phyloP scores from a whole-genome alignment of 2,888 invertebrate genomes.

The Cosmia trapezina region DNA sequence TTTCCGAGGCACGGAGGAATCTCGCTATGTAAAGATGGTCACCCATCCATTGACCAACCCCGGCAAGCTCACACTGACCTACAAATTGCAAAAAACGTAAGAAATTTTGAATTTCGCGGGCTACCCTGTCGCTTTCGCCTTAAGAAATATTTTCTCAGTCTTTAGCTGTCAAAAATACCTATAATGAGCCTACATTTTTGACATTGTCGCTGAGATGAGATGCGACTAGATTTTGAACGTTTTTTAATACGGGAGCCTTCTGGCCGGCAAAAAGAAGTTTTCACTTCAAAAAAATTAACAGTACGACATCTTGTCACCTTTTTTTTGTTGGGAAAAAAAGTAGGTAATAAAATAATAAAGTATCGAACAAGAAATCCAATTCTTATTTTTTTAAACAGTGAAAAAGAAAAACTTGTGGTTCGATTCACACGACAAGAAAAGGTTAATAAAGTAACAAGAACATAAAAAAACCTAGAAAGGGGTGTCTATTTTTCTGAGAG shows the following conservation, averaged over 20 bases:
- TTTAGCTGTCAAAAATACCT: neutral
- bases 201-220: neutral
- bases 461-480: neutral
- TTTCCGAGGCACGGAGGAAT: too few relatives aligned
- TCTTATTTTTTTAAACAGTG: neutral
- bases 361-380: too few relatives aligned
- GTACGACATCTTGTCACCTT: neutral
- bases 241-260: too few relatives aligned
- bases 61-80: too few relatives aligned
- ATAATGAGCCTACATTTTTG: neutral
- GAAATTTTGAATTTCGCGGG: too few relatives aligned
- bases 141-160: neutral
- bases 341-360: neutral
- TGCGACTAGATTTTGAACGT: neutral
- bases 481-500: neutral
- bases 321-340: too few relatives aligned
- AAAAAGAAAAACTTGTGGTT: neutral
- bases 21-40: too few relatives aligned
- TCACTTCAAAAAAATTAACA: too few relatives aligned
- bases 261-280: too few relatives aligned
- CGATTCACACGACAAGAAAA: neutral
- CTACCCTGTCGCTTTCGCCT: too few relatives aligned
- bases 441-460: neutral
- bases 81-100: too few relatives aligned
- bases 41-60: too few relatives aligned